Conservation (phyloP, 2,888 invertebrate species). For the Laothoe populi region DNA sequence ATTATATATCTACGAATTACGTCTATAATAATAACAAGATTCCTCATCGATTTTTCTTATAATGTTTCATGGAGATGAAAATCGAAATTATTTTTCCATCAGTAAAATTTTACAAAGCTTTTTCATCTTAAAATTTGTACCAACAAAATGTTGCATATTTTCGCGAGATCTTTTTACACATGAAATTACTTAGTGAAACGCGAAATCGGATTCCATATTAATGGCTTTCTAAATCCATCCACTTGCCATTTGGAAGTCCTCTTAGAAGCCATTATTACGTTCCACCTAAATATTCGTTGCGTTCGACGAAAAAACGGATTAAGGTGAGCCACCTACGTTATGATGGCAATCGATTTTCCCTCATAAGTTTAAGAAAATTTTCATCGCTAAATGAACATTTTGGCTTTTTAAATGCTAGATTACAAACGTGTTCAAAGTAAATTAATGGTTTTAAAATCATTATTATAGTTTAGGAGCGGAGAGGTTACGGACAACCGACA, state of each 20-base stretch:
- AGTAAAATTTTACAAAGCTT: background rate
- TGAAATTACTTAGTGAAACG: constrained; percentile 30
- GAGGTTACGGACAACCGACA: too few species aligned
- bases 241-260: constrained; percentile 34
- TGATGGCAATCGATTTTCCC: constrained; percentile 12
- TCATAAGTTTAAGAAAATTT: background rate
- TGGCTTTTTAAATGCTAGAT: background rate
- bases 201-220: constrained; percentile 31
- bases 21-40: background rate
- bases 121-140: background rate
- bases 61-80: background rate
- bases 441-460: too few species aligned
- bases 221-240: constrained; percentile 37
- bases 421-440: too few species aligned
- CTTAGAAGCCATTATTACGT: constrained; percentile 42
- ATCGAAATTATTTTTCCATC: background rate
- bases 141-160: constrained; percentile 9
- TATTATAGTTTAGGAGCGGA: too few species aligned
- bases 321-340: constrained; percentile 36
- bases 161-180: constrained; percentile 18
- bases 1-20: background rate
- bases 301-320: constrained; percentile 36
- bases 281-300: constrained; percentile 41
- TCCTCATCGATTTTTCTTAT: background rate
- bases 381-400: background rate